Percentiles rank a stretch among this genome's conserved stretches.
These are phyloP conservation scores for Kuschelorhynchus macadamiae DNA, from an alignment of 2,888 invertebrate species.

Conservation along the genomic window DNA sequence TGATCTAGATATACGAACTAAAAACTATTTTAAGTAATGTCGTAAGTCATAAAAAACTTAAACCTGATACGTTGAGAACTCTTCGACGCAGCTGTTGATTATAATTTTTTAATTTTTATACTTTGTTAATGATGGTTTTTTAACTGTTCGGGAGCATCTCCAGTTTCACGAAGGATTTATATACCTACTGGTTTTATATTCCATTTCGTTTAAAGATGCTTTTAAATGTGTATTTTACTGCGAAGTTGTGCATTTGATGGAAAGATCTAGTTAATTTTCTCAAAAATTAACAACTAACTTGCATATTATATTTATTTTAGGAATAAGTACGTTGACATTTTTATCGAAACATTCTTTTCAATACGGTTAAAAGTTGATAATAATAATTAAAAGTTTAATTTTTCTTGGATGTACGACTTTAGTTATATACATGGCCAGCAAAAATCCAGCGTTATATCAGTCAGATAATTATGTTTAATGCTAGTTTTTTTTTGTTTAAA, in stretches of 20 bases:
- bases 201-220: constrained; percentile 49
- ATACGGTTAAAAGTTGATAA: no score
- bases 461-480: no score
- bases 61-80: constrained; percentile 66
- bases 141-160: constrained; percentile 51
- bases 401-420: no score
- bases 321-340: no score
- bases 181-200: constrained; percentile 51
- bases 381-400: no score
- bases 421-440: no score
- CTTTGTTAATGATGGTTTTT: constrained; percentile 51
- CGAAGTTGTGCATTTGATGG: background rate
- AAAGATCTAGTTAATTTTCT: no score
- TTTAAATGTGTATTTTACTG: constrained; percentile 33
- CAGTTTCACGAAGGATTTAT: constrained; percentile 45
- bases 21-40: constrained; percentile 49
- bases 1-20: constrained; percentile 58
- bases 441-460: no score
- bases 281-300: no score
- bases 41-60: constrained; percentile 57
- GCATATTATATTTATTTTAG: no score
- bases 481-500: no score
- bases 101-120: constrained; percentile 49
- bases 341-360: no score
- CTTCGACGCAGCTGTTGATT: constrained; percentile 62